These are phyloP conservation scores for Exaiptasia diaphana DNA, from an alignment of 64 coral and sea anemone genomes.

Conservation along the genomic window DNA sequence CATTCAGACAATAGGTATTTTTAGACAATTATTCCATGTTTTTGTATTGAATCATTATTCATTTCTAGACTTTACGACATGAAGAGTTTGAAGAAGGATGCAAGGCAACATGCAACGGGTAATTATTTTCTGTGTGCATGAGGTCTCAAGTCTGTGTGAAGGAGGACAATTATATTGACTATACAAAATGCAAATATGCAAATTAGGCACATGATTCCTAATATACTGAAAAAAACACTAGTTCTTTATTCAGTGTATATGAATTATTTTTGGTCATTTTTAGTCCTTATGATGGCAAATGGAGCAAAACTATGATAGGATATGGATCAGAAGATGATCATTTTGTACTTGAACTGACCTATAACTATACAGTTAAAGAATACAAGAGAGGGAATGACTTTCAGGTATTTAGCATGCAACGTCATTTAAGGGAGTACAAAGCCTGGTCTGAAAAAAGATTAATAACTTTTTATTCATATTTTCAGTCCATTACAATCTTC, in stretches of 20 bases:
- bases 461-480: neutral
- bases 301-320: constrained; percentile 96
- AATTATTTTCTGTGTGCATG: neutral
- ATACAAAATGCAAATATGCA: too few species aligned
- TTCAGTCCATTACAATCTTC: constrained; percentile 76
- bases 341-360: constrained; percentile 97
- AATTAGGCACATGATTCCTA: neutral
- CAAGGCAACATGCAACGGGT: constrained; percentile 94
- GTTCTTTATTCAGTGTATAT: neutral
- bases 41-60: neutral
- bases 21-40: neutral
- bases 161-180: neutral
- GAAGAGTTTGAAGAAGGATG: constrained; percentile 99
- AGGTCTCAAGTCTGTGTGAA: neutral
- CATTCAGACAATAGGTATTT: neutral
- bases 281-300: constrained; percentile 97
- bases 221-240: neutral
- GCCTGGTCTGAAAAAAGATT: neutral
- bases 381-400: constrained; percentile 92
- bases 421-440: neutral
- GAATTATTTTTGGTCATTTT: neutral
- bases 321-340: constrained; percentile 92
- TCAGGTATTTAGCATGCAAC: constrained; percentile 44
- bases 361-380: constrained; percentile 95
- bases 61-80: constrained; percentile 75